Evolutionary conservation across 2,797 vertebrate genomes (phyloP), one percentile per base, ranked within the genome.

Genomic region (Myotis planiceps): DNA sequence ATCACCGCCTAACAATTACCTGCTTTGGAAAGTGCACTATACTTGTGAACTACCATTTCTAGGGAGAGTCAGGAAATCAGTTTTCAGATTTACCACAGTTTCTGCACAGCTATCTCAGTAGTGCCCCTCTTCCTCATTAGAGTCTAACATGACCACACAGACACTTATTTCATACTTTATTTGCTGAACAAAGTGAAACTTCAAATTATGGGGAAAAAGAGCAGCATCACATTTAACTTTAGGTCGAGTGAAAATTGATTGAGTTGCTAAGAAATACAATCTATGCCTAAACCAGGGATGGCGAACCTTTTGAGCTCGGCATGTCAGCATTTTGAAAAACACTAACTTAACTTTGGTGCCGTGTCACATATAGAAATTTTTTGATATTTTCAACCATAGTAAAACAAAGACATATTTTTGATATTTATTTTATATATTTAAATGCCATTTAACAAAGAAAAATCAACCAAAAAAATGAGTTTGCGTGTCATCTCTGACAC

Each of bases 11-110:
- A 9, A 60, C 21, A 95, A 87, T 74, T 83, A 93, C 45, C 75
- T 94, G 82, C 58, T 96, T 94, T 66, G 92, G 32, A 94, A 96
- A 95, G 92, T 42, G 21, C 29, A 89, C 53, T 53, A 37, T 12
- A 90, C 34, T 69, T 91, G 21, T 15, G 58, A 94, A 89, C 88
- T 74, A 71, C 27, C 55, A 51, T 55, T 55, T 76, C 42, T 68
- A 42, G 32, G 37, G 13, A 49, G 85, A 95, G 69, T 55, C 88
- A 75, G 32, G 47, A 86, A 82, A 42, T 75, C 53, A 76, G n/a
- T 69, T 32, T 83, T 29, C 58, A 60, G 27, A 60, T 29, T 60
- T 60, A 60, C 58, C 58, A 53, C 45, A 69, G 69, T 72, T 82
- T 89, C 53, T 60, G 29, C 29, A 75, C 12, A 94, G 58, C 10